Percentiles rank a stretch among this genome's conserved stretches.
phyloP scores from a whole-genome alignment of 2,113 vertebrate species.

The Phalacrocorax carbo region DNA sequence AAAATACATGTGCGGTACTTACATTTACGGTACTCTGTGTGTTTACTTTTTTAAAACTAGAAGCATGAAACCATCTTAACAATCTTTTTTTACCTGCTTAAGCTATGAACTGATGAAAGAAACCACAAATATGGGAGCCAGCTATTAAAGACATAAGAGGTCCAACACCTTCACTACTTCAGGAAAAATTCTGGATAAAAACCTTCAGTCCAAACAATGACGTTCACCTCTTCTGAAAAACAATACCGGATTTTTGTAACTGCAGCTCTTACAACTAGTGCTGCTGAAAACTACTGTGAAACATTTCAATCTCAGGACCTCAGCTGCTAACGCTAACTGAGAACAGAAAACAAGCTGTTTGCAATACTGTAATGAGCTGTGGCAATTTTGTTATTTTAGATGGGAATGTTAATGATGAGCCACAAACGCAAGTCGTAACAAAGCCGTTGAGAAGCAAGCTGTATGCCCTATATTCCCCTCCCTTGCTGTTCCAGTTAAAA shows the following conservation, averaged over 20 bases:
- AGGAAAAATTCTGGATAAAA: neutral
- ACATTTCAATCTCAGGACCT: neutral
- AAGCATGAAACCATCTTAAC: neutral
- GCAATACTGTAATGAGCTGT: neutral
- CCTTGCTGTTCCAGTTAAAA: constrained; percentile 51
- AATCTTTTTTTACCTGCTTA: neutral
- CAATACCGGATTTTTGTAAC: neutral
- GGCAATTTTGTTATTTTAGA: constrained; percentile 15
- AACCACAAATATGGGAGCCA: neutral
- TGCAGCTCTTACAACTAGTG: neutral
- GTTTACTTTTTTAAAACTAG: neutral
- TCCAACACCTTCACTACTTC: neutral
- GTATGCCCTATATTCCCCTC: constrained; percentile 43
- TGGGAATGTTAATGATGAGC: constrained; percentile 20
- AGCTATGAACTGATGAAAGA: neutral
- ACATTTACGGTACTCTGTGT: neutral
- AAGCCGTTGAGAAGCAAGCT: constrained; percentile 40
- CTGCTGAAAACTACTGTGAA: neutral
- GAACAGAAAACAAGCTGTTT: constrained; percentile 30
- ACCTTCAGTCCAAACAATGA: neutral
- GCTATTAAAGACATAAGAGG: neutral
- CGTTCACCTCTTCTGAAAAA: neutral
- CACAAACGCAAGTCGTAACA: constrained; percentile 31
- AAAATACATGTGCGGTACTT: neutral
- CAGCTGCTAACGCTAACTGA: neutral